These are phyloP conservation scores for Marasmarcha lunaedactyla DNA, from an alignment of 2,888 invertebrate genomes.

Conservation along the genomic window DNA sequence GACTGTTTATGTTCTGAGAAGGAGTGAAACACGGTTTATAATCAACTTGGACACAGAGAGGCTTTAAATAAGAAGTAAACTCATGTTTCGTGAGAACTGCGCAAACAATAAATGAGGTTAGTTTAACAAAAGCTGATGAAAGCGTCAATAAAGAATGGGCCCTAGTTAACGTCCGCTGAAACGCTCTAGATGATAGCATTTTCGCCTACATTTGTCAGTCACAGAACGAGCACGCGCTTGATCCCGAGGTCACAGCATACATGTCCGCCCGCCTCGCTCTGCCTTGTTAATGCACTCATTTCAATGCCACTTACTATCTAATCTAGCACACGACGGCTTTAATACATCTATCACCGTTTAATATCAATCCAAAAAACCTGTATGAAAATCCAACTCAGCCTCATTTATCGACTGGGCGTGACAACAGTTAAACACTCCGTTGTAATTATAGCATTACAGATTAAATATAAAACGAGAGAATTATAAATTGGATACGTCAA, in stretches of 20 bases:
- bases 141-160: not conserved
- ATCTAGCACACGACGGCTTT: not conserved
- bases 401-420: conserved; percentile 7
- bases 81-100: not conserved
- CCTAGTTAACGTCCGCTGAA: not conserved
- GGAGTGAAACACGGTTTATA: not conserved
- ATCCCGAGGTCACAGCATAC: conserved; percentile 37
- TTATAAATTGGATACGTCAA: conserved; percentile 15
- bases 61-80: not conserved
- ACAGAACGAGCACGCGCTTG: conserved; percentile 33
- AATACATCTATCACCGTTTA: not conserved
- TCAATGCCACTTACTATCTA: conserved; percentile 22
- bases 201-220: conserved; percentile 37
- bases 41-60: too few relatives aligned
- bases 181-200: conserved; percentile 10
- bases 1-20: conserved; percentile 3
- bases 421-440: conserved; percentile 4
- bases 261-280: conserved; percentile 31
- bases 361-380: not conserved
- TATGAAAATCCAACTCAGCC: not conserved
- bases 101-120: too few relatives aligned
- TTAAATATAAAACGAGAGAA: conserved; percentile 2
- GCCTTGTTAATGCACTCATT: conserved; percentile 41
- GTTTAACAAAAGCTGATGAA: too few relatives aligned
- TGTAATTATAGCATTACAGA: not conserved